A percentile compares a stretch with the other conserved stretches of the same genome.
These are phyloP conservation scores for Muraenolepis orangiensis DNA, from an alignment of 2,797 vertebrate species.

Conservation along the genomic window DNA sequence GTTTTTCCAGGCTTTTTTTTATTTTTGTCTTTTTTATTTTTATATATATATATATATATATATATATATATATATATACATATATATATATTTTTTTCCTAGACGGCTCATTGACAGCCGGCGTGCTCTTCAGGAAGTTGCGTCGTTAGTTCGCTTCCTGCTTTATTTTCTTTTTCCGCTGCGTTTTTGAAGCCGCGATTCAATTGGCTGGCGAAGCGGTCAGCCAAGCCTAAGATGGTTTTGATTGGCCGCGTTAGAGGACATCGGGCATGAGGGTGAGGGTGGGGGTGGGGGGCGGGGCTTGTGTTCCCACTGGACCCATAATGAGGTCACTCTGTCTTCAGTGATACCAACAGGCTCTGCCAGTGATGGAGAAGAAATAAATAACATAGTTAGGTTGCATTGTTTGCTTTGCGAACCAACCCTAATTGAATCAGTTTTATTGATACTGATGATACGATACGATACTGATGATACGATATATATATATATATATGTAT, in stretches of 20 bases:
- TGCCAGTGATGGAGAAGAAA: neutral
- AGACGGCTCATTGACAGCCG: conserved; percentile 35
- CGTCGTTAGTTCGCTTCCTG: conserved; percentile 47
- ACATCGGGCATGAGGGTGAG: neutral
- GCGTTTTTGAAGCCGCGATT: conserved; percentile 31
- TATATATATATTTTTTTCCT: too few species aligned
- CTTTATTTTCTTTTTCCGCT: conserved; percentile 39
- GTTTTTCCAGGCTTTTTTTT: conserved; percentile 32
- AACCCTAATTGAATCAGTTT: neutral
- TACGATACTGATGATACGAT: too few species aligned
- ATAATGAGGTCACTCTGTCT: neutral
- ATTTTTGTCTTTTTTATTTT: neutral
- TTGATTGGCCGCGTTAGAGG: conserved; percentile 8
- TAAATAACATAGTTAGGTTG: neutral
- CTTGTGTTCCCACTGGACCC: neutral
- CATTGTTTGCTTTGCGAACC: neutral
- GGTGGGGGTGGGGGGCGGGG: too few species aligned
- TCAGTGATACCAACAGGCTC: neutral
- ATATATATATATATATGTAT: neutral
- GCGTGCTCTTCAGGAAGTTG: conserved; percentile 50
- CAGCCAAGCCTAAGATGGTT: conserved; percentile 28
- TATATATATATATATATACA: too few species aligned
- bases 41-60: too few species aligned
- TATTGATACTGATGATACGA: neutral
- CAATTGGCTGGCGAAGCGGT: conserved; percentile 28